Base-by-base conservation (phyloP, 2,797 vertebrate genomes). In the Lepilemur ruficaudatus region DNA sequence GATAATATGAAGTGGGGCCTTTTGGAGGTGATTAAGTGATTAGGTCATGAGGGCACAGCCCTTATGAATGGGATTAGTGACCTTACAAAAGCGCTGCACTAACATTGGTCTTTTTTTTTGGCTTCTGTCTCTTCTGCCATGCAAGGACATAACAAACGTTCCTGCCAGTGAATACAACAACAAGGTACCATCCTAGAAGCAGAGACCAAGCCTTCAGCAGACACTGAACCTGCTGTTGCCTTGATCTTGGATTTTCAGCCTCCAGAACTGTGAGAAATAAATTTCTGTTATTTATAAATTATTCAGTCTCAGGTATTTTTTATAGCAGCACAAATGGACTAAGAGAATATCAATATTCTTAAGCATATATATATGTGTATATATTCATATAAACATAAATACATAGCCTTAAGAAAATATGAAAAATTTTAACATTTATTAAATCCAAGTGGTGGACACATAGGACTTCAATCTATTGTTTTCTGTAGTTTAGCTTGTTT, bases 361-460 rank as follows among this genome's bases (percentile, higher is more conserved):
- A 55, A 59, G 5, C 17, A 55, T 55, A 69, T 50, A 38, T 50
- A 35, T 50, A 48, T 57, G 52, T 8, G 7, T 30, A 30, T 5
- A 3, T 17, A 25, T 50, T 48, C 18, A 67, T 50, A 76, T 41
- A 35, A 25, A 48, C 32, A 8, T 32, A 63, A 14, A 23, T n/a
- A 83, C 23, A 67, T 50, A 76, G 41, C 57, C 30, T 73, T 90
- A 70, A 69, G 81, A 93, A 89, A 84, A 84, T 55, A 72, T 4
- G 30, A n/a, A 87, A 69, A 89, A 89, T 86, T 46, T 46, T 65
- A 75, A 87, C 57, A 67, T 92, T 70, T 92, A 38, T 73, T 87
- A 87, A 67, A 95, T 72, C 11, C 65, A 41, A 4, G 20, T 48
- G 8, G 20, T 23, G 65, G 67, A 67, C 28, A 79, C 20, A 73